Evolutionary conservation across 1,140 invertebrate genomes (phyloP).

Genomic region (Megalonaias nervosa): DNA sequence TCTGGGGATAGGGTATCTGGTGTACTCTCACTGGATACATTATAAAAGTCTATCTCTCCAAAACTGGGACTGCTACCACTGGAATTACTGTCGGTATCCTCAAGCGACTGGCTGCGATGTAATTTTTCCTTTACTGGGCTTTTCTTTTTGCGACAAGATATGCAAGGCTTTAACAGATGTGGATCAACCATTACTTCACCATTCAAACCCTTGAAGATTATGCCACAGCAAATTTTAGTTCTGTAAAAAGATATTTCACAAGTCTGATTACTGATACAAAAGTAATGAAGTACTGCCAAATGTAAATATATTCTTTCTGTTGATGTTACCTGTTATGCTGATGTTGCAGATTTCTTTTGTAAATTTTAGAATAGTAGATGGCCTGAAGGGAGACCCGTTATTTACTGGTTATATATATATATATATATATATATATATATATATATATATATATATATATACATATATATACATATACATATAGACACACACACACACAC

Average conservation of each 20-base stretch:
- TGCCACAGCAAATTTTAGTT: constrained; percentile 82
- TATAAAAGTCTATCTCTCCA: constrained; percentile 36
- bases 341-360: too few relatives aligned
- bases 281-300: too few relatives aligned
- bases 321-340: too few relatives aligned
- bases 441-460: too few relatives aligned
- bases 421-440: too few relatives aligned
- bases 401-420: too few relatives aligned
- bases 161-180: constrained; percentile 77
- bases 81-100: constrained; percentile 54
- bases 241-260: constrained; percentile 71
- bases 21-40: constrained; percentile 26
- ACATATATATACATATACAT: too few relatives aligned
- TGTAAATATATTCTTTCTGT: too few relatives aligned
- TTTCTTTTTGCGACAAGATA: constrained; percentile 42
- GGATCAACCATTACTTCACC: constrained; percentile 80
- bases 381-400: too few relatives aligned
- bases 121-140: constrained; percentile 8
- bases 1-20: constrained; percentile 32
- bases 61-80: constrained; percentile 44
- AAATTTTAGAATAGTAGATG: too few relatives aligned
- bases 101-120: constrained; percentile 44
- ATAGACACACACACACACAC: too few relatives aligned
- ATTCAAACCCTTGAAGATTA: constrained; percentile 79
- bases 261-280: too few relatives aligned